Percentiles rank a stretch among this genome's conserved stretches.
These are phyloP conservation scores for Pardosa pseudoannulata DNA, from an alignment of 2,888 invertebrate species.

Conservation along the genomic window DNA sequence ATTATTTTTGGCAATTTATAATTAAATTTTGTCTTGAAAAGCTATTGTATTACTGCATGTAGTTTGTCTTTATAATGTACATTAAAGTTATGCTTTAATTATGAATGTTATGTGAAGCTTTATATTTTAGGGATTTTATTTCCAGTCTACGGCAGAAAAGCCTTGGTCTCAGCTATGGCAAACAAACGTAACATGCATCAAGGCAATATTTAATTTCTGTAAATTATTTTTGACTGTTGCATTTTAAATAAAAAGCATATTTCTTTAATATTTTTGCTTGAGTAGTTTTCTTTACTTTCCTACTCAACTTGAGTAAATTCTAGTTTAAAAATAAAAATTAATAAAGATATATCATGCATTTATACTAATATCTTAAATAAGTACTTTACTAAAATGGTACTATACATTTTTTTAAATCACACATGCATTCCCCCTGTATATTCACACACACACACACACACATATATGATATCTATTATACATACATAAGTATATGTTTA, in stretches of 20 bases:
- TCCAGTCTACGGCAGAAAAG: constrained; percentile 48
- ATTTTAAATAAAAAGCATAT: neutral
- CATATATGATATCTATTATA: too few relatives aligned
- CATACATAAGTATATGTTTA: too few relatives aligned
- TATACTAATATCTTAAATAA: too few relatives aligned
- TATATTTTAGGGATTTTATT: constrained; percentile 40
- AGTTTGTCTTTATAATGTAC: neutral
- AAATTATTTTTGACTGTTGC: neutral
- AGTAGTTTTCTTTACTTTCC: too few relatives aligned
- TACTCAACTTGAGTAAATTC: too few relatives aligned
- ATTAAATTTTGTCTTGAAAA: neutral
- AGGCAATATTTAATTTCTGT: neutral
- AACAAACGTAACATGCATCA: constrained; percentile 29
- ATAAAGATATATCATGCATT: too few relatives aligned
- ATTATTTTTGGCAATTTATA: neutral
- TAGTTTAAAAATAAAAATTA: too few relatives aligned
- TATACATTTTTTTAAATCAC: too few relatives aligned
- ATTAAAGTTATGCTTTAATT: neutral
- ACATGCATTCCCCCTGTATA: too few relatives aligned
- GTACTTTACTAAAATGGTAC: too few relatives aligned
- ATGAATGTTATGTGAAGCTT: neutral
- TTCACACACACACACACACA: too few relatives aligned
- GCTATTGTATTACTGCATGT: neutral
- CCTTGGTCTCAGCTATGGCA: constrained; percentile 57
- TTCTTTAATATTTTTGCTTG: neutral